Conservation (phyloP, 2,797 vertebrate genomes). For the Nyctalus aviator region DNA sequence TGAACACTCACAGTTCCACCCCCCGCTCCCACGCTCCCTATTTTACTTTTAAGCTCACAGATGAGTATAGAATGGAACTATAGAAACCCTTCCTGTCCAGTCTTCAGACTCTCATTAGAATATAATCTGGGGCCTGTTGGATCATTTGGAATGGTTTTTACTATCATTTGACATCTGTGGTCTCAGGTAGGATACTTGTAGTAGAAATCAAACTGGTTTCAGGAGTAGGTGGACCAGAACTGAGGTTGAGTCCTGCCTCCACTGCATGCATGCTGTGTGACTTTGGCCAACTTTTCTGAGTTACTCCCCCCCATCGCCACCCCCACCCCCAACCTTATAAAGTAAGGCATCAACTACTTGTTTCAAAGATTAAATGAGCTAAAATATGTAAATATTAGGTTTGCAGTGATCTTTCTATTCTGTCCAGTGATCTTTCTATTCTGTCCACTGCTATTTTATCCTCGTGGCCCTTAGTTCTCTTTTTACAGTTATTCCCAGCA, state of each 20-base stretch:
- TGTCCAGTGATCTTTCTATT: neutral
- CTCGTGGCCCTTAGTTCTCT: neutral
- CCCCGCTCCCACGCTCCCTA: too few species aligned
- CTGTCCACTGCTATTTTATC: neutral
- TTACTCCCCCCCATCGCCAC: neutral
- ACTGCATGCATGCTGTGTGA: neutral
- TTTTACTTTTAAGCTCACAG: neutral
- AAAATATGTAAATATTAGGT: neutral
- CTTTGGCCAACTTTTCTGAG: neutral
- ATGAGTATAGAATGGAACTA: neutral
- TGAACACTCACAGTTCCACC: neutral
- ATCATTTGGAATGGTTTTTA: neutral
- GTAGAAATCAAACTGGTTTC: neutral
- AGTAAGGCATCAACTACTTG: neutral
- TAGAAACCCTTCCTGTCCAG: neutral
- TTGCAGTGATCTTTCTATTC: neutral
- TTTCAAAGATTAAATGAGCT: neutral
- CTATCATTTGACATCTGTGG: neutral
- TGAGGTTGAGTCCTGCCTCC: neutral
- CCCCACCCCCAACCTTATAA: neutral
- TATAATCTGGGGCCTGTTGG: neutral
- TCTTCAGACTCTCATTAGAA: neutral
- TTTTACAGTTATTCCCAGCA: constrained; percentile 11
- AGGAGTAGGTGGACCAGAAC: neutral
- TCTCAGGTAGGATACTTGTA: neutral